Evolutionary conservation across 2,888 invertebrate species (phyloP).

Genomic region (Auanema freiburgensis): DNA sequence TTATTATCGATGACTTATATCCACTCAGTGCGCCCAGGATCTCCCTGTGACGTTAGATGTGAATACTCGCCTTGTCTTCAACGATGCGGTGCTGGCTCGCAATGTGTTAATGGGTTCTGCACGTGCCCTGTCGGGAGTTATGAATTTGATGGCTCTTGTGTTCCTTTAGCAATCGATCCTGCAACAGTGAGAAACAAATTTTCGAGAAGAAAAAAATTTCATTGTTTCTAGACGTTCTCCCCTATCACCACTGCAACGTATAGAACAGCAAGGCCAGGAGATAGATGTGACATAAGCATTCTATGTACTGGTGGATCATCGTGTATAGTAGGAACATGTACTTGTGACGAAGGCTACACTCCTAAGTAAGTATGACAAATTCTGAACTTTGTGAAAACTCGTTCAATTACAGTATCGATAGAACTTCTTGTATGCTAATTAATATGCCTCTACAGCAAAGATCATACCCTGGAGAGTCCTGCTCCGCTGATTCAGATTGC

Average conservation of each 20-base stretch:
- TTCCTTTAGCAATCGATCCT: constrained; percentile 15
- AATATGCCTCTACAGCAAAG: constrained; percentile 24
- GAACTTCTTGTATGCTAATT: constrained; percentile 40
- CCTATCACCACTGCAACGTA: background rate
- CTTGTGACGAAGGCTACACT: constrained; percentile 57
- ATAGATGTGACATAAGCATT: constrained; percentile 51
- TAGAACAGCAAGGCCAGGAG: constrained; percentile 52
- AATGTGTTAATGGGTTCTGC: constrained; percentile 53
- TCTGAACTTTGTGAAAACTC: no score
- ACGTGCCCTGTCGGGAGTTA: constrained; percentile 50
- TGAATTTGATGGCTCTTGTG: constrained; percentile 26
- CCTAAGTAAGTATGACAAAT: constrained; percentile 37
- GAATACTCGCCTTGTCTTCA: constrained; percentile 44
- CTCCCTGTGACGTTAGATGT: constrained; percentile 52
- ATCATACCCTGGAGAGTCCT: constrained; percentile 36
- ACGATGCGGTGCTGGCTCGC: constrained; percentile 50
- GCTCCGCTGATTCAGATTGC: constrained; percentile 36
- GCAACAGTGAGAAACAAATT: constrained; percentile 5
- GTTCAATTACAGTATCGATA: constrained; percentile 33
- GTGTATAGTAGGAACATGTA: constrained; percentile 57
- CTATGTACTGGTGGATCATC: constrained; percentile 59
- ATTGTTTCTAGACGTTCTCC: constrained; percentile 6
- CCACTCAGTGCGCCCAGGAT: constrained; percentile 53
- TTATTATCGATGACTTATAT: no score
- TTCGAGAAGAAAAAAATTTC: background rate